These are phyloP conservation scores for Lerista edwardsae DNA, from an alignment of 2,797 vertebrate species.

Conservation along the genomic window DNA sequence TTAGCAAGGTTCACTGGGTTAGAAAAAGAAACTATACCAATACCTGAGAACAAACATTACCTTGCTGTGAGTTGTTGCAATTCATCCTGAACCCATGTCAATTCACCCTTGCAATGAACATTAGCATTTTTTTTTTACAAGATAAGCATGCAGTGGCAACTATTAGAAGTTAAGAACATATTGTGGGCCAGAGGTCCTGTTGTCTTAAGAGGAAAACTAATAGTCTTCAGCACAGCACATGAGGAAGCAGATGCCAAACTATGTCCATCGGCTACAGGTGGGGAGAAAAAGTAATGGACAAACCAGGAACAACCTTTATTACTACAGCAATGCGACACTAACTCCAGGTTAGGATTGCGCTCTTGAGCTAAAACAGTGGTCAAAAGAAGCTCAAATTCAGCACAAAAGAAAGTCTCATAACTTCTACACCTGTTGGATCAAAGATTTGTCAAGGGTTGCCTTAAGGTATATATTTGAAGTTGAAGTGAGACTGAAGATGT, in stretches of 20 bases:
- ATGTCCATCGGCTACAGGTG: conserved; percentile 42
- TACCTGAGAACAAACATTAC: too few relatives aligned
- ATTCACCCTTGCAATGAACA: not conserved
- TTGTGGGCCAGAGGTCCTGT: not conserved
- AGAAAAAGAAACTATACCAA: too few relatives aligned
- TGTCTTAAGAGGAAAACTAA: not conserved
- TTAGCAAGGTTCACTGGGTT: not conserved
- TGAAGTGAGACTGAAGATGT: too few relatives aligned
- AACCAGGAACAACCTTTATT: conserved; percentile 41
- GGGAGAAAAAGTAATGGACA: conserved; percentile 36
- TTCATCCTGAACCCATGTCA: not conserved
- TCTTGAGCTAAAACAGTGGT: too few relatives aligned
- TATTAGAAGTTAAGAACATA: not conserved
- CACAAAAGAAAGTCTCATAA: not conserved
- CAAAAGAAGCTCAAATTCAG: not conserved
- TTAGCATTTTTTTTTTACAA: too few relatives aligned
- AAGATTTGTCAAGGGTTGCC: not conserved
- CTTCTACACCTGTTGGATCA: not conserved
- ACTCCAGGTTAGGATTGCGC: not conserved
- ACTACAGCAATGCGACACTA: conserved; percentile 25
- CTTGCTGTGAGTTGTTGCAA: too few relatives aligned
- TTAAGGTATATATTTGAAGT: not conserved
- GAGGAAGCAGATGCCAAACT: conserved; percentile 35
- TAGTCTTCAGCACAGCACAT: conserved; percentile 29
- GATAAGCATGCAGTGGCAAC: not conserved